Conservation (phyloP, 2,113 vertebrate genomes). For the Melierax canorus region DNA sequence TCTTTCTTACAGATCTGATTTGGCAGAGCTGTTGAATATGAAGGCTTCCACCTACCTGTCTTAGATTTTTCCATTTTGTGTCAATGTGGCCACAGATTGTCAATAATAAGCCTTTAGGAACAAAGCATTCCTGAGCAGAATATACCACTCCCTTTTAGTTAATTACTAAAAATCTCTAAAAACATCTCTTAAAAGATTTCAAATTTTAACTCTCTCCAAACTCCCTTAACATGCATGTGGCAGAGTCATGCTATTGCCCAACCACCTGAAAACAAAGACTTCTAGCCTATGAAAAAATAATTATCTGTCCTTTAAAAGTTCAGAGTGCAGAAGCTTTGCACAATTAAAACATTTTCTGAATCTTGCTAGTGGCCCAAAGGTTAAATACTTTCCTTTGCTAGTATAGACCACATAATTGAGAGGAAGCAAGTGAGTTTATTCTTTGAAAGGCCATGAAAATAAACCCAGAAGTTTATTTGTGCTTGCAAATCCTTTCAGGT, state of each 20-base stretch:
- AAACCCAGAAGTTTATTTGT: slow-evolving; percentile 64
- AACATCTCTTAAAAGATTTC: neutral
- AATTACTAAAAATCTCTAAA: slow-evolving; percentile 35
- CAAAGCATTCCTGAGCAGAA: neutral
- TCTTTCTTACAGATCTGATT: neutral
- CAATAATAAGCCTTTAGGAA: neutral
- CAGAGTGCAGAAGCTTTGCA: slow-evolving; percentile 55
- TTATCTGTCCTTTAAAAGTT: slow-evolving; percentile 50
- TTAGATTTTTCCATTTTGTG: neutral
- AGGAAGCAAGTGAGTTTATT: slow-evolving; percentile 61
- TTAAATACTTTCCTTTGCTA: slow-evolving; percentile 63
- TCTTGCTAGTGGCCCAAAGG: slow-evolving; percentile 58
- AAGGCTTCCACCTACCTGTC: neutral
- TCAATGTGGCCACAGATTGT: neutral
- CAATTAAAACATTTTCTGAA: slow-evolving; percentile 70
- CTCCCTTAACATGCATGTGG: neutral
- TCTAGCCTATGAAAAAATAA: slow-evolving; percentile 30
- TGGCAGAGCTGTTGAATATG: neutral
- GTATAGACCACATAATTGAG: slow-evolving; percentile 50
- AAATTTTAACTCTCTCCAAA: slow-evolving; percentile 14
- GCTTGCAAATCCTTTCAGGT: slow-evolving; percentile 68
- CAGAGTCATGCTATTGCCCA: slow-evolving; percentile 36
- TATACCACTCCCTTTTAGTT: slow-evolving; percentile 22
- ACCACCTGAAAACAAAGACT: slow-evolving; percentile 61
- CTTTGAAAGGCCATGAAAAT: slow-evolving; percentile 63